Evolutionary conservation across 2,888 invertebrate species (phyloP).

Genomic region (Mechanitis messenoides): DNA sequence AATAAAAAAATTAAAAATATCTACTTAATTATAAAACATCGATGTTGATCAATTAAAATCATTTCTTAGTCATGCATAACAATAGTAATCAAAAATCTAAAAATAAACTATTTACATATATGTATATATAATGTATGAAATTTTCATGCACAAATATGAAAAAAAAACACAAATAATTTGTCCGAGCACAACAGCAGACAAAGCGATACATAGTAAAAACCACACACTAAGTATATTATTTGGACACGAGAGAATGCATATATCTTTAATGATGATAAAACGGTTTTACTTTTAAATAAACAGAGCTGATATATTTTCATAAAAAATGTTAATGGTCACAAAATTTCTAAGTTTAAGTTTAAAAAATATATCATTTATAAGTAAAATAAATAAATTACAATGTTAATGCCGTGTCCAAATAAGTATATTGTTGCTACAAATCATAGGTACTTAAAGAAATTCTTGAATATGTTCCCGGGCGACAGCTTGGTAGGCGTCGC

Average conservation of each 20-base stretch:
- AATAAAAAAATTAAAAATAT: slow-evolving; percentile 23
- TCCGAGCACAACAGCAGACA: slow-evolving; percentile 40
- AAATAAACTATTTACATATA: neutral
- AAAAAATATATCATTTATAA: neutral
- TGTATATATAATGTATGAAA: slow-evolving; percentile 7
- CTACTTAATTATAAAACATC: no score
- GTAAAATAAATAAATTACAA: slow-evolving; percentile 6
- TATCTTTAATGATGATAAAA: neutral
- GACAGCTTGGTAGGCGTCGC: slow-evolving; percentile 85
- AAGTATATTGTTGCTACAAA: slow-evolving; percentile 38
- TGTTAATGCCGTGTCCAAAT: slow-evolving; percentile 42
- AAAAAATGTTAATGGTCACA: neutral
- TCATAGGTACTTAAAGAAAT: slow-evolving; percentile 93
- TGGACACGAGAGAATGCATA: slow-evolving; percentile 16
- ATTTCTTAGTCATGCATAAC: slow-evolving; percentile 5
- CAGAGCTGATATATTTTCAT: no score
- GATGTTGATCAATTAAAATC: no score
- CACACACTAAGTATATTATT: slow-evolving; percentile 39
- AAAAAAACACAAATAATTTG: slow-evolving; percentile 27
- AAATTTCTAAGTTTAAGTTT: no score
- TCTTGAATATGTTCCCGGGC: slow-evolving; percentile 94
- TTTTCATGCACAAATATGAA: slow-evolving; percentile 13
- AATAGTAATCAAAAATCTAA: slow-evolving; percentile 12
- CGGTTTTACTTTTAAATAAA: neutral
- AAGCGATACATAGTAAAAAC: slow-evolving; percentile 37